phyloP scores from a whole-genome alignment of 2,888 invertebrate genomes.

The Cheilosia variabilis region DNA sequence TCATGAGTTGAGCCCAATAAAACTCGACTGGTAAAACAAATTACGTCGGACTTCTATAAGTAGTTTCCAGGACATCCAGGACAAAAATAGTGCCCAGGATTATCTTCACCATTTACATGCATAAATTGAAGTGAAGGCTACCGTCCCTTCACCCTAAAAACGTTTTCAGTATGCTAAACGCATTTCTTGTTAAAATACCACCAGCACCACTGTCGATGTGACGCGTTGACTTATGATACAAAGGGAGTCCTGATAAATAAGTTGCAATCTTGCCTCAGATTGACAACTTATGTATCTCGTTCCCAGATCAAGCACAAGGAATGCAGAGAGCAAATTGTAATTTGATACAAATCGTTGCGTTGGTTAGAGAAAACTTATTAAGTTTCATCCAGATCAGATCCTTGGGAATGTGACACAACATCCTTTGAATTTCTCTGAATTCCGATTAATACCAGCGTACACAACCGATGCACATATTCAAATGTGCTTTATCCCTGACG shows the following conservation, averaged over 20 bases:
- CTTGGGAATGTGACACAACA: slow-evolving; percentile 55
- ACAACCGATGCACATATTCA: slow-evolving; percentile 15
- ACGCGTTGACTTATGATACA: too few relatives aligned
- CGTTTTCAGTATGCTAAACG: too few relatives aligned
- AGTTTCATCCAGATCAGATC: slow-evolving; percentile 49
- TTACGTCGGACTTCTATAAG: too few relatives aligned
- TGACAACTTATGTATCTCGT: slow-evolving; percentile 5
- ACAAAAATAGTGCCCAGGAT: too few relatives aligned
- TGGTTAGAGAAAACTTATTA: slow-evolving; percentile 50
- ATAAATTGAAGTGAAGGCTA: too few relatives aligned
- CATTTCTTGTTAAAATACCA: too few relatives aligned
- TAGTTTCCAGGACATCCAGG: too few relatives aligned
- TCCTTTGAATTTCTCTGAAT: slow-evolving; percentile 57
- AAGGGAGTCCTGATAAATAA: background rate
- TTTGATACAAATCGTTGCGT: slow-evolving; percentile 34
- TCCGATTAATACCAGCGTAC: slow-evolving; percentile 45
- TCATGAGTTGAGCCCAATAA: too few relatives aligned
- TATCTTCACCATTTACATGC: too few relatives aligned
- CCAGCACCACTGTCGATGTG: too few relatives aligned
- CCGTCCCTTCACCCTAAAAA: too few relatives aligned
- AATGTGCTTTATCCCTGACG: slow-evolving; percentile 43
- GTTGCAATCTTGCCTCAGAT: background rate
- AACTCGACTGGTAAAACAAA: too few relatives aligned
- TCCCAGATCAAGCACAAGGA: slow-evolving; percentile 4
- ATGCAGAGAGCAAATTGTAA: background rate